Conservation (phyloP, 2,797 vertebrate species). For the Malacoraja senta region DNA sequence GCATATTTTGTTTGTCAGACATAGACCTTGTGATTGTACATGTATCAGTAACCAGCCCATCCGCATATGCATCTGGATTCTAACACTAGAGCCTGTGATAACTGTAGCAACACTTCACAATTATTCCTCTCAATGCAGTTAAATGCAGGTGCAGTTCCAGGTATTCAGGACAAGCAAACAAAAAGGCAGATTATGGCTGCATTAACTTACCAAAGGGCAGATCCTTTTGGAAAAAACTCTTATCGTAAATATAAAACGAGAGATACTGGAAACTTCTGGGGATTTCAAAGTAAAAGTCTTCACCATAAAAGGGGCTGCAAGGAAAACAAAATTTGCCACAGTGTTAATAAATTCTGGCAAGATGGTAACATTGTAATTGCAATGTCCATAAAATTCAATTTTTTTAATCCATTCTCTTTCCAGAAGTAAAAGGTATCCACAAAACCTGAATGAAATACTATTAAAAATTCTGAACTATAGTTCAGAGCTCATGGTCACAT, state of each 20-base stretch:
- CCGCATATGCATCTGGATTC: no score
- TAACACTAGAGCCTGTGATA: no score
- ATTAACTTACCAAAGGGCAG: conserved; percentile 77
- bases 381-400: background rate
- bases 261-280: conserved; percentile 94
- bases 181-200: background rate
- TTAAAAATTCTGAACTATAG: background rate
- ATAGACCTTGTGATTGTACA: no score
- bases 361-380: background rate
- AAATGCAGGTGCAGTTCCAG: background rate
- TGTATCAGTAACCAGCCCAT: no score
- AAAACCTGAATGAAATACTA: background rate
- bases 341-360: background rate
- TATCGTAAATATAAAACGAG: conserved; percentile 95
- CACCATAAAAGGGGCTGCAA: conserved; percentile 87
- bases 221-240: conserved; percentile 89
- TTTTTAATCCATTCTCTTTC: conserved; percentile 27
- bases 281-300: conserved; percentile 98
- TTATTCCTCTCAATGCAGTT: background rate
- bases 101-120: background rate
- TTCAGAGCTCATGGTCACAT: background rate
- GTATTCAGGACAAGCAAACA: background rate
- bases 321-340: conserved; percentile 46
- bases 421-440: background rate
- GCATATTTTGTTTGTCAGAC: no score